Base-by-base conservation (phyloP, 2,113 vertebrate genomes). In the Regulus satrapa region DNA sequence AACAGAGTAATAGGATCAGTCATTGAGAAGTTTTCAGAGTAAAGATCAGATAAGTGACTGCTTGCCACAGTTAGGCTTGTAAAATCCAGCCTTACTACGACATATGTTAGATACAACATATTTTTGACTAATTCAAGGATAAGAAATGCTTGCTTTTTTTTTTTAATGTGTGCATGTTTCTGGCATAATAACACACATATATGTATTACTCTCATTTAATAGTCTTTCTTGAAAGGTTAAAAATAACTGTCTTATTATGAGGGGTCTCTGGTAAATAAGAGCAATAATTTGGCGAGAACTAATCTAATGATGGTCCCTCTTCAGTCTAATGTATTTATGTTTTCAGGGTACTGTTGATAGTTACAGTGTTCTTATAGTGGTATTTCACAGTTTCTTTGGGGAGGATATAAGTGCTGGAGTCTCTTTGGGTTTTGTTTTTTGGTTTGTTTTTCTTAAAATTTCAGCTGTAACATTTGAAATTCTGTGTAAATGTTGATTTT, bases 351-450 rank as follows among this genome's bases (percentile, higher is more conserved):
- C 18, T 62, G 9, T 58, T 92, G 34, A 12, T 68, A 31, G 40
- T 28, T 14, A 12, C 7, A 18, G 12, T 80, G 31, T 83, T 88
- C 28, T 40, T 78, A 6, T 2, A 32, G 24, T 62, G 20, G 2
- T 36, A 38, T 74, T 88, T 75, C 9, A 3, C 28, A 16, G 14
- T 56, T 59, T 75, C 16, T 82, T 74, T n/a, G 15, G 8, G 8
- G 3, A 2, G 3, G 1, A 12, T 45, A 18, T 49, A 18, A 24
- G 1, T 26, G 15, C 36, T 7, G 18, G 31, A 31, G 14, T 29
- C 36, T 79, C 20, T 48, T 46, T 54, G 8, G 15, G 4, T 8
- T 82, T 71, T 58, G 12, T 41, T 55, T 61, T 16, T 28, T 51
- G 16, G 24, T 48, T 48, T 25, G 41, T 59, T 68, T 67, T 62